Percentiles rank a stretch among this genome's conserved stretches.
Evolutionary conservation across 1,140 invertebrate species (phyloP).

Genomic region (Hypothenemus hampei): DNA sequence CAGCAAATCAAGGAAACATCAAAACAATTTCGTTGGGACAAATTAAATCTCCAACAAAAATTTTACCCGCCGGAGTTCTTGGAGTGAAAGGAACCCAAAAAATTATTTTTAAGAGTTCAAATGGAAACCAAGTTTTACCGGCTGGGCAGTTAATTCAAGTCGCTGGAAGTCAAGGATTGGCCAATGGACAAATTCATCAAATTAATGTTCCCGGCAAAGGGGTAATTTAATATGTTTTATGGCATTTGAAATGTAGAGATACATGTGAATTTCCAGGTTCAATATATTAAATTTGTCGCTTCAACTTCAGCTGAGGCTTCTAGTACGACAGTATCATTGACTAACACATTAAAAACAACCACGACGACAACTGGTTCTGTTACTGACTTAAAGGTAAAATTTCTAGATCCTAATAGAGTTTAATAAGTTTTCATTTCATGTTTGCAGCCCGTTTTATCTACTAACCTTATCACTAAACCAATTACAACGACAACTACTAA

Average conservation of each 20-base stretch:
- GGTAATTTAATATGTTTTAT: slow-evolving; percentile 30
- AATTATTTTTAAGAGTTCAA: slow-evolving; percentile 55
- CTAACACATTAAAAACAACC: slow-evolving; percentile 25
- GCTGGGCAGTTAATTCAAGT: slow-evolving; percentile 59
- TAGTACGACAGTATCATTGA: slow-evolving; percentile 39
- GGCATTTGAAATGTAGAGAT: not conserved
- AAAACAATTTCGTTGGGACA: slow-evolving; percentile 33
- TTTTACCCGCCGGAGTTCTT: slow-evolving; percentile 58
- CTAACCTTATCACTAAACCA: slow-evolving; percentile 30
- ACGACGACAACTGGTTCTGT: too few relatives aligned
- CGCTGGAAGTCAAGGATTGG: slow-evolving; percentile 51
- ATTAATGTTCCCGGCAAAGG: slow-evolving; percentile 67
- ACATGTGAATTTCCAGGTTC: slow-evolving; percentile 48
- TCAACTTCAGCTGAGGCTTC: slow-evolving; percentile 49
- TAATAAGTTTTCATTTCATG: too few relatives aligned
- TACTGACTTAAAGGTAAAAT: too few relatives aligned
- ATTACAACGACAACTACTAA: slow-evolving; percentile 17
- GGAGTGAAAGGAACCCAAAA: slow-evolving; percentile 52
- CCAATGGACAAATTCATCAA: slow-evolving; percentile 58
- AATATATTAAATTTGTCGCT: slow-evolving; percentile 67
- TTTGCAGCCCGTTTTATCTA: slow-evolving; percentile 19
- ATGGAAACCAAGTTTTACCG: slow-evolving; percentile 38
- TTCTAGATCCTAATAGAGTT: too few relatives aligned
- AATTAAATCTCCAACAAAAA: slow-evolving; percentile 62
- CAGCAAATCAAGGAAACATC: slow-evolving; percentile 9